Conservation (phyloP, 2,113 vertebrate genomes). For the Eonycteris spelaea region DNA sequence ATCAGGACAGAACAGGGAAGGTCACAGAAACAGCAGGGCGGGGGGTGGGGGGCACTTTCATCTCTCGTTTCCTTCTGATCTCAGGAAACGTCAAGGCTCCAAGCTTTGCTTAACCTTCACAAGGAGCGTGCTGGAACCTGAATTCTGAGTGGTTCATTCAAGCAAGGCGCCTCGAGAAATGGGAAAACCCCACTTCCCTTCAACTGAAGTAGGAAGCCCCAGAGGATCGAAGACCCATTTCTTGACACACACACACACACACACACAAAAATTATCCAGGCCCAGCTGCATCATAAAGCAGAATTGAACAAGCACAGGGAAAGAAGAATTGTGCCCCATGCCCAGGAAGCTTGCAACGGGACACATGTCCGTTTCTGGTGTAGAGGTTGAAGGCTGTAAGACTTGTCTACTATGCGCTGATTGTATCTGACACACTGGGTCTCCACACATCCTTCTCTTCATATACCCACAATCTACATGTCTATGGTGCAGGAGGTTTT, state of each 20-base stretch:
- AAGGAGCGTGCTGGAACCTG: rapidly evolving
- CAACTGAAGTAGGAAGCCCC: neutral
- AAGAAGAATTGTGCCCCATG: neutral
- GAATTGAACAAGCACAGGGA: neutral
- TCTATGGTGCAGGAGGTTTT: neutral
- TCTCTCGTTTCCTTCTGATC: neutral
- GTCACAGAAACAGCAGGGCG: neutral
- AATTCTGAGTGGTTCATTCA: neutral
- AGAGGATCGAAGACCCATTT: neutral
- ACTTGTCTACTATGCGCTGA: neutral
- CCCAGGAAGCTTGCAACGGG: neutral
- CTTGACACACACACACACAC: no score
- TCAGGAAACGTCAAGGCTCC: neutral
- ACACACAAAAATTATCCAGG: neutral
- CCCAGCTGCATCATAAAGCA: neutral
- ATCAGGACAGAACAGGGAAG: neutral
- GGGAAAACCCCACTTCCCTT: neutral
- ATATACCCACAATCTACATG: neutral
- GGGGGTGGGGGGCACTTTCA: neutral
- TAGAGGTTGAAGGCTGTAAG: neutral
- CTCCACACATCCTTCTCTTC: neutral
- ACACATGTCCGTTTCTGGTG: neutral
- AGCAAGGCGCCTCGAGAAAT: neutral
- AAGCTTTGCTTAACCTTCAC: neutral
- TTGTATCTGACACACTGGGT: neutral